Percentiles rank a stretch among this genome's conserved stretches.
Conservation (phyloP, 2,113 vertebrate genomes). For the Otis tarda region DNA sequence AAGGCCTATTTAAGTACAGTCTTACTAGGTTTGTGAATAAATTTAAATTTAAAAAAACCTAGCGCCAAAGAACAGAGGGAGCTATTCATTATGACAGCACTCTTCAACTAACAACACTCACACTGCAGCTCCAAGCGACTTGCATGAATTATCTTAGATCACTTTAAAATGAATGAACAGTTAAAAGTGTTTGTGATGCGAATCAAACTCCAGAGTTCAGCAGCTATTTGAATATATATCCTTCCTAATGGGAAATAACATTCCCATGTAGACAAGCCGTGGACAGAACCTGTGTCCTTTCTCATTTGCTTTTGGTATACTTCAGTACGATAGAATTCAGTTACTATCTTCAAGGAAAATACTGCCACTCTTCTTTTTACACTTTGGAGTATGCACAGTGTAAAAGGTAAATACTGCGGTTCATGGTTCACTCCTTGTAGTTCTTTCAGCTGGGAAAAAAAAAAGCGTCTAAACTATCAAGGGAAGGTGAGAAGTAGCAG, state of each 20-base stretch:
- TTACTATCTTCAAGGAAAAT: not conserved
- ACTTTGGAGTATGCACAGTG: not conserved
- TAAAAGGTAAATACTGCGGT: not conserved
- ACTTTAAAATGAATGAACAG: not conserved
- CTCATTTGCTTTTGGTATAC: not conserved
- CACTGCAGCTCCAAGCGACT: not conserved
- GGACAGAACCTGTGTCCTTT: not conserved
- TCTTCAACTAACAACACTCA: not conserved
- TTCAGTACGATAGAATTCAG: not conserved
- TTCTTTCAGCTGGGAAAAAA: not conserved
- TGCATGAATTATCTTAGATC: not conserved
- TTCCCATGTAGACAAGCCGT: not conserved
- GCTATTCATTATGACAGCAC: not conserved
- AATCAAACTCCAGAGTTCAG: not conserved
- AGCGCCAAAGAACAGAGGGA: not conserved
- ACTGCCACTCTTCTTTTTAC: not conserved
- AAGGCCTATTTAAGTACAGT: not conserved
- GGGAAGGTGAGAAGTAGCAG: not conserved
- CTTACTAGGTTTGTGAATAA: not conserved
- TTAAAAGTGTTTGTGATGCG: not conserved
- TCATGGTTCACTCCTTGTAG: not conserved
- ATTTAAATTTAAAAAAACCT: not conserved
- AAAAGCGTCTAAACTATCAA: not conserved
- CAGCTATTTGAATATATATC: not conserved
- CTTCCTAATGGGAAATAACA: not conserved